Base-by-base conservation (phyloP, 1,140 invertebrate species). In the Zaprionus ornatus region DNA sequence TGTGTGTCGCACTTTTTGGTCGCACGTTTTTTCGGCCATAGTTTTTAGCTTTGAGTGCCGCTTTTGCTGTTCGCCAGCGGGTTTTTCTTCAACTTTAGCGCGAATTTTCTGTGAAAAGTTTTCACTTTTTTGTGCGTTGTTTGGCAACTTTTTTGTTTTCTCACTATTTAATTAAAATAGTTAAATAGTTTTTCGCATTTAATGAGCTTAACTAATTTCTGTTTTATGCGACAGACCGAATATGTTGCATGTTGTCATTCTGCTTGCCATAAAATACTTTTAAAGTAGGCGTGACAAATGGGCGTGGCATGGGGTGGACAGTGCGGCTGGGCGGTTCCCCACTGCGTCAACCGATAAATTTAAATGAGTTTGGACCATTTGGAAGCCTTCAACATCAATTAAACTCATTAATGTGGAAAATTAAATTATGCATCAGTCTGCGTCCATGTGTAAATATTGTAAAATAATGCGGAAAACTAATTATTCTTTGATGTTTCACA, bases 201-300 rank as follows among this genome's bases (percentile, higher is more conserved):
- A 83, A 87, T 87, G 79, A 77, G 80, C 77, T 80, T 67, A 83
- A 83, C 77, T 88, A 83, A 78, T 83, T 74, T 88, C 52, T 57
- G 40, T 57, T 70, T 76, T 52, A 59, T 68, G 56, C 66, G 79
- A 82, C 66, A 71, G 55, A 27, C 59, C 45, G 40, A 87, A 83
- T 67, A 73, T 73, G 84, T 69, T 77, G 52, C 35, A 35, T 48
- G 37, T 64, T 23, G 57, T 48, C 35, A 10, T 40, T 21, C 10
- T 37, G 15, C 25, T 23, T 25, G 42, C 21, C 29, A 5, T 35
- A 55, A 55, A 55, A 56, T 15, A 15, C 13, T 2, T 54, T 2
- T 54, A 63, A 60, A 60, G 29, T 60, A 10, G 64, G 64, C 52
- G 56, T 70, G 29, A 19, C 17, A 54, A n/a, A 3, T 60, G 56